Percentiles rank a stretch among this genome's conserved stretches.
phyloP scores from a whole-genome alignment of 1,140 invertebrate genomes.

The Cotesia chilonis region DNA sequence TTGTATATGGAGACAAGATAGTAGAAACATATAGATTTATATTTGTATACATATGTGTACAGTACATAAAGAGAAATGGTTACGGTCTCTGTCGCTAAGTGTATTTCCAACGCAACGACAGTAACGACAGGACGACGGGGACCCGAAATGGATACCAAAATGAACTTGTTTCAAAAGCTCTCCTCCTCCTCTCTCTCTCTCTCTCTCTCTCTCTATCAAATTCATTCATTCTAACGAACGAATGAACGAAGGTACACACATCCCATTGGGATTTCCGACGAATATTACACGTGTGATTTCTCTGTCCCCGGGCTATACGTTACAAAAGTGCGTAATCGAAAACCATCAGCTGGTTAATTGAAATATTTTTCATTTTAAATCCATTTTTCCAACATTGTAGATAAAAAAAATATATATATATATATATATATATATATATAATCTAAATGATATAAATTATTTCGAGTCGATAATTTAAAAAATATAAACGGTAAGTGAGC shows the following conservation, averaged over 20 bases:
- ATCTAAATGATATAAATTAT: not conserved
- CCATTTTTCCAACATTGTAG: not conserved
- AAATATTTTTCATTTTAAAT: slow-evolving; percentile 29
- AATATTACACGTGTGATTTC: slow-evolving; percentile 25
- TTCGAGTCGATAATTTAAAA: not conserved
- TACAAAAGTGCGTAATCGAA: slow-evolving; percentile 27
- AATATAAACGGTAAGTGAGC: not conserved
- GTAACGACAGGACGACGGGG: slow-evolving; percentile 28
- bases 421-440: no score
- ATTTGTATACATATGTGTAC: no score
- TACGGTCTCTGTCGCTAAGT: slow-evolving; percentile 2
- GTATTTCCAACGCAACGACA: slow-evolving; percentile 24
- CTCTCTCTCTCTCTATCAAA: slow-evolving; percentile 5
- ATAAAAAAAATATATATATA: no score
- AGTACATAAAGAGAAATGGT: slow-evolving; percentile 4
- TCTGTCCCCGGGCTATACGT: slow-evolving; percentile 8
- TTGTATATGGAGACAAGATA: no score
- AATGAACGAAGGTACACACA: not conserved
- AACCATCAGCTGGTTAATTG: slow-evolving; percentile 32
- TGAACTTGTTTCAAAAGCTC: slow-evolving; percentile 27
- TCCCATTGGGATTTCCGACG: slow-evolving; percentile 27
- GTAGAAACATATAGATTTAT: not conserved
- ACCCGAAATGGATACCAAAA: slow-evolving; percentile 33
- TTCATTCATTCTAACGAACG: no score
- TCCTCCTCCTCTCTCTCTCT: slow-evolving; percentile 12